Evolutionary conservation across 2,888 invertebrate genomes (phyloP).

Genomic region (Rhagonycha fulva): DNA sequence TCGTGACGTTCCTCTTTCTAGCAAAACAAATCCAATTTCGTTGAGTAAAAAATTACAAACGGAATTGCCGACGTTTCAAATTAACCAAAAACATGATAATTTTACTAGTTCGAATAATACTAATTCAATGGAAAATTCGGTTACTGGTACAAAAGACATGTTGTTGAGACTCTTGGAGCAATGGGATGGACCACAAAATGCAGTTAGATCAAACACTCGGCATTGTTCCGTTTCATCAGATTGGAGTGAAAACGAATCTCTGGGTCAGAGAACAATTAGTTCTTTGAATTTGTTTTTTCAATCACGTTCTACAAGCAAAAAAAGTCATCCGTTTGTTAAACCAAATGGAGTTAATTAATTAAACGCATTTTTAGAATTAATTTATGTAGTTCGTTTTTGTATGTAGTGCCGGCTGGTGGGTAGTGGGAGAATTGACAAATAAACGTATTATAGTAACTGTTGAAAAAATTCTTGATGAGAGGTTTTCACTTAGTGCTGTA

Average conservation of each 20-base stretch:
- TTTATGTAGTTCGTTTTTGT: neutral
- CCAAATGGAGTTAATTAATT: slow-evolving; percentile 32
- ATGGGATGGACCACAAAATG: slow-evolving; percentile 69
- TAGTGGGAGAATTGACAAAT: neutral
- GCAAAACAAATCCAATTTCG: slow-evolving; percentile 29
- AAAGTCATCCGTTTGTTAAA: slow-evolving; percentile 48
- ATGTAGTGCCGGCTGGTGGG: neutral
- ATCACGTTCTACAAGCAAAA: slow-evolving; percentile 52
- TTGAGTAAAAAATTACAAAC: slow-evolving; percentile 38
- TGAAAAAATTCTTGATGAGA: neutral
- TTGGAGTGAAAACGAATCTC: slow-evolving; percentile 72
- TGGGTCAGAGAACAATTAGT: slow-evolving; percentile 79
- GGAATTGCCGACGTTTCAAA: slow-evolving; percentile 32
- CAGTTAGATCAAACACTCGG: slow-evolving; percentile 59
- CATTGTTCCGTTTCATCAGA: slow-evolving; percentile 79
- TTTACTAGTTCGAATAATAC: slow-evolving; percentile 13
- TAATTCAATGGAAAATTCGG: slow-evolving; percentile 50
- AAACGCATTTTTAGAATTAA: neutral
- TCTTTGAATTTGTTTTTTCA: slow-evolving; percentile 82
- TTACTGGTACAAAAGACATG: slow-evolving; percentile 76
- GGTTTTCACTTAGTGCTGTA: neutral
- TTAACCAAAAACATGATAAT: neutral
- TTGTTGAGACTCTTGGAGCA: slow-evolving; percentile 74
- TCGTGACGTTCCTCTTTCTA: slow-evolving; percentile 67
- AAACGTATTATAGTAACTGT: neutral